Evolutionary conservation across 2,797 vertebrate genomes (phyloP), one percentile per base, ranked within the genome.

Genomic region (Megalops cyprinoides): DNA sequence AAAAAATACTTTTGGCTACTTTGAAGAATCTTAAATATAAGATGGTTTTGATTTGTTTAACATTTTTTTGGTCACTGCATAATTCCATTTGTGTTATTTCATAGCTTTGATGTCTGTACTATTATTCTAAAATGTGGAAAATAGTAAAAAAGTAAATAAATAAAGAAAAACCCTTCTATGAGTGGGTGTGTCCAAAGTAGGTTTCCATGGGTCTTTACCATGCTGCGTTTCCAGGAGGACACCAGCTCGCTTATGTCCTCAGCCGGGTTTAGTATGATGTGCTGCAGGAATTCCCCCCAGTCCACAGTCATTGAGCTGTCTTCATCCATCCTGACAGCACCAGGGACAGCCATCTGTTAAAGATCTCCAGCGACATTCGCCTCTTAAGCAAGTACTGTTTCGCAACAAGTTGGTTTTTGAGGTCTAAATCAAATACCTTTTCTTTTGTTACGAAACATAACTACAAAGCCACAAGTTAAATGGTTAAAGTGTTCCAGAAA

Each of bases 281-380:
- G 86, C 4, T 94, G 91, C 42, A 95, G 89, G 82, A 95, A 95
- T 74, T 95, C 93, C 0, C 20, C 87, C 94, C 94, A 95, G 86
- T 94, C 92, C 71, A 94, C 93, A 0, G 94, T 95, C 93, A 94
- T 92, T 0, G 93, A 94, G 5, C 86, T 90, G 85, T 95, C 93
- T 77, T 90, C 82, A 78, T 95, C 94, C 92, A 94, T 94, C 90
- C 94, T 94, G 83, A 77, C 77, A 39, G 28, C 65, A 76, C 0
- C 82, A 82, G 74, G n/a, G 34, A 79, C 18, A 37, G 9, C 74
- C 34, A 42, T 9, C n/a, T 9, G 37, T 15, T 6, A n/a, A n/a
- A n/a, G n/a, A n/a, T n/a, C n/a, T n/a, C n/a, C n/a, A n/a, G n/a
- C n/a, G n/a, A 39, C 28, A 55, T 20, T 44, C 20, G 73, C 62